These are phyloP conservation scores for Amphipoea lucens DNA, from an alignment of 2,888 invertebrate species.

Conservation along the genomic window DNA sequence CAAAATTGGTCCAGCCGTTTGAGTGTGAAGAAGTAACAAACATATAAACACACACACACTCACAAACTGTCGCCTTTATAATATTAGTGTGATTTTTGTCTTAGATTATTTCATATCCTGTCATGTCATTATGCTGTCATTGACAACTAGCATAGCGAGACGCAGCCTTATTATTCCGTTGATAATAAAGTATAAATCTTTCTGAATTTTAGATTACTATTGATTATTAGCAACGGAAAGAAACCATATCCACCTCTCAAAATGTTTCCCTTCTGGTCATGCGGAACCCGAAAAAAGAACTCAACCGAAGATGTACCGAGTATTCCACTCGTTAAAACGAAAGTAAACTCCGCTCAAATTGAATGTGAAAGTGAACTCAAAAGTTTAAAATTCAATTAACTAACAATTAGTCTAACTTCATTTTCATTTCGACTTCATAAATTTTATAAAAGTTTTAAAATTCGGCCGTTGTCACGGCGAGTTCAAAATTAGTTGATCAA, in stretches of 20 bases:
- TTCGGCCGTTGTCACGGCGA: slow-evolving; percentile 54
- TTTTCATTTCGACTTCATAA: slow-evolving; percentile 66
- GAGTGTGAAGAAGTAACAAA: too few species aligned
- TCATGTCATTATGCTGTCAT: too few species aligned
- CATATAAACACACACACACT: too few species aligned
- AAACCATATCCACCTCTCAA: background rate
- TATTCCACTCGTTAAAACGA: slow-evolving; percentile 47
- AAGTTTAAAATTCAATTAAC: slow-evolving; percentile 69
- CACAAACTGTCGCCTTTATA: too few species aligned
- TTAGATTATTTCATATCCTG: too few species aligned
- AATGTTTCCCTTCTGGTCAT: background rate
- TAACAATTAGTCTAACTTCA: slow-evolving; percentile 66
- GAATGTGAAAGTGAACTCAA: slow-evolving; percentile 63
- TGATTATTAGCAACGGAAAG: background rate
- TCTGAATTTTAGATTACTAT: background rate
- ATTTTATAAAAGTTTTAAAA: slow-evolving; percentile 63
- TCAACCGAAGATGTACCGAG: slow-evolving; percentile 26
- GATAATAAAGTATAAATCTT: too few species aligned
- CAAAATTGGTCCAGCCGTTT: too few species aligned
- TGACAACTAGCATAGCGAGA: too few species aligned
- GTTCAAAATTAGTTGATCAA: slow-evolving; percentile 54
- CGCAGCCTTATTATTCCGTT: too few species aligned
- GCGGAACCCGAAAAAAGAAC: slow-evolving; percentile 15
- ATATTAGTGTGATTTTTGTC: too few species aligned
- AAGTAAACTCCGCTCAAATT: slow-evolving; percentile 60